Evolutionary conservation across 2,888 invertebrate species (phyloP), one percentile per base, ranked within the genome.

Genomic region (Eretmocerus hayati): DNA sequence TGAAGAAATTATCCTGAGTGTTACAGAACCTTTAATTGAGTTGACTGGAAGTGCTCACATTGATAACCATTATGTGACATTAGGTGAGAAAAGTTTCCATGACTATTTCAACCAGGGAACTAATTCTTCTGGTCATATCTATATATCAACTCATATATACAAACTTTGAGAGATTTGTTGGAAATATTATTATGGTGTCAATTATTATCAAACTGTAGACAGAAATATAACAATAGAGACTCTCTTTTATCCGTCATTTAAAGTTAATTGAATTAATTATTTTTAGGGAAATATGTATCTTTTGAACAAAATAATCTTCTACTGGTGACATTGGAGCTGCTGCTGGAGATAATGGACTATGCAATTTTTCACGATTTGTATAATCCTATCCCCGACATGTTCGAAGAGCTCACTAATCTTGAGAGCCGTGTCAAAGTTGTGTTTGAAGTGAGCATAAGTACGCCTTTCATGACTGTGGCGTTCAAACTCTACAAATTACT

Each of bases 1-100:
- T 16, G 72, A 75, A 48, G 71, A 77, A 52, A 75, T 87, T 6
- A 63, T 86, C 2, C 60, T 63, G 15, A 72, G 74, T 53, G 76
- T 85, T 20, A 65, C 82, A 39, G 72, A 73, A 38, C 84, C 84
- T 0, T 63, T 87, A 4, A 67, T 74, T n/a, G 76, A 79, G 19
- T 75, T 23, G 13, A 52, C 33, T 15, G n/a, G 5, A 5, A 13
- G n/a, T 13, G 9, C 42, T 11, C 22, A 48, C 41, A 20, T 33
- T 2, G 19, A 46, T 4, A 47, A 36, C 16, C 19, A 40, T 13
- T 20, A 44, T 4, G 21, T 45, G 20, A 44, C 21, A 15, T 13
- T 49, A 9, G 36, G 53, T 50, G 15, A 48, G 41, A 47, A 26
- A 4, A 40, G 26, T 42, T 35, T 9, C 31, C 6, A 41, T 30